Conservation (phyloP, 35 echinoderm and acorn worm species). For the Strongylocentrotus purpuratus region DNA sequence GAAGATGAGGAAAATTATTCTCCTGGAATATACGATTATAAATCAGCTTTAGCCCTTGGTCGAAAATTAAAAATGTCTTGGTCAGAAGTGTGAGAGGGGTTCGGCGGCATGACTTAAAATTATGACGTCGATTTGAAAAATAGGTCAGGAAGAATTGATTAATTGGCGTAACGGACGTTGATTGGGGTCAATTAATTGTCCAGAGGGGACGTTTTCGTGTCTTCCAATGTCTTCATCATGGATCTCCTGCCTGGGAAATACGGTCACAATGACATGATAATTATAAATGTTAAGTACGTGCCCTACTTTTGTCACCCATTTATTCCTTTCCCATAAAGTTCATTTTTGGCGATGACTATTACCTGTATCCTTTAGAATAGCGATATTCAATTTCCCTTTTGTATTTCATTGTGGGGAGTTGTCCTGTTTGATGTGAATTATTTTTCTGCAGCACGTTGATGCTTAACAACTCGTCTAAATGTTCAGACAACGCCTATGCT, state of each 20-base stretch:
- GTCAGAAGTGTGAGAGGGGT: neutral
- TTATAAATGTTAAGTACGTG: neutral
- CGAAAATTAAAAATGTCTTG: no score
- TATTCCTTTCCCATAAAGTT: neutral
- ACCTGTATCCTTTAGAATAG: neutral
- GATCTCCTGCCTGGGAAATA: neutral
- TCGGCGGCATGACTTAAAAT: neutral
- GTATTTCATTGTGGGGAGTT: no score
- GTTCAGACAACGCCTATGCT: no score
- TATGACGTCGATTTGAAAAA: neutral
- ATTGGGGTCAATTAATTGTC: neutral
- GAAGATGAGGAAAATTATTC: neutral
- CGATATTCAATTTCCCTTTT: no score
- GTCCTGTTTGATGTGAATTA: no score
- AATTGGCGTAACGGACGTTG: neutral
- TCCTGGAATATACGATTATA: neutral
- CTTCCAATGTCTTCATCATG: neutral
- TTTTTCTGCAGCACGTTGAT: no score
- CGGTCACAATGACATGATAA: neutral
- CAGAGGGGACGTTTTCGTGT: neutral
- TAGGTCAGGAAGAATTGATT: neutral
- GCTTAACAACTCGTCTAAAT: no score
- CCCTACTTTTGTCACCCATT: neutral
- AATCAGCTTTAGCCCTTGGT: no score
- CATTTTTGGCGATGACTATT: neutral